phyloP scores from a whole-genome alignment of 2,113 vertebrate genomes.

The Toxostoma redivivum region DNA sequence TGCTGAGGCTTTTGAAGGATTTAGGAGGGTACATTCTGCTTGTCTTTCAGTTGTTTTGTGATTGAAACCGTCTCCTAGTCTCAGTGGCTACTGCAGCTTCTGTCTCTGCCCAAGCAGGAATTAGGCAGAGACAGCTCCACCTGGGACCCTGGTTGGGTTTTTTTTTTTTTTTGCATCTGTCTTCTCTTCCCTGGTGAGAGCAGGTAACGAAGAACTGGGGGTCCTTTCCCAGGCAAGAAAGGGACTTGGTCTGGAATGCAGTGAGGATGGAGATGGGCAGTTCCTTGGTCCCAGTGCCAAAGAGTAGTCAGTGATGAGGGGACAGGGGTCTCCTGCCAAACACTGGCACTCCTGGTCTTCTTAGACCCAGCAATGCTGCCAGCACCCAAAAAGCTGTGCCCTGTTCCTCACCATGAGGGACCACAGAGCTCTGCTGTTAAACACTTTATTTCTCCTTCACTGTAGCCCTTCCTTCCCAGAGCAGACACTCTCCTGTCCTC shows the following conservation, averaged over 20 bases:
- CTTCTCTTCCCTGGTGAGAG: not conserved
- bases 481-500: not conserved
- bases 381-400: not conserved
- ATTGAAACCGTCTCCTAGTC: not conserved
- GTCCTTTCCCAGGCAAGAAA: accelerated
- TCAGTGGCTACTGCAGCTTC: not conserved
- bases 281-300: not conserved
- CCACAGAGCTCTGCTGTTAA: not conserved
- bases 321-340: not conserved
- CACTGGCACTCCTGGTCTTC: accelerated
- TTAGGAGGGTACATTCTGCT: not conserved
- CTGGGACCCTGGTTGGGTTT: not conserved
- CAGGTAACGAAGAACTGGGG: not conserved
- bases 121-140: not conserved
- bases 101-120: not conserved
- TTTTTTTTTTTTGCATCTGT: not conserved
- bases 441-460: constrained; percentile 9
- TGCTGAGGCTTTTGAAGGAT: not conserved
- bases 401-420: not conserved
- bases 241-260: not conserved
- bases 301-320: not conserved
- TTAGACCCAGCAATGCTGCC: accelerated
- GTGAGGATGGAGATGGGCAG: not conserved
- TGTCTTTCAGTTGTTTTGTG: not conserved
- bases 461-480: not conserved